Evolutionary conservation across 2,888 invertebrate species (phyloP), one percentile per base, ranked within the genome.

Genomic region (Drosophila colorata): DNA sequence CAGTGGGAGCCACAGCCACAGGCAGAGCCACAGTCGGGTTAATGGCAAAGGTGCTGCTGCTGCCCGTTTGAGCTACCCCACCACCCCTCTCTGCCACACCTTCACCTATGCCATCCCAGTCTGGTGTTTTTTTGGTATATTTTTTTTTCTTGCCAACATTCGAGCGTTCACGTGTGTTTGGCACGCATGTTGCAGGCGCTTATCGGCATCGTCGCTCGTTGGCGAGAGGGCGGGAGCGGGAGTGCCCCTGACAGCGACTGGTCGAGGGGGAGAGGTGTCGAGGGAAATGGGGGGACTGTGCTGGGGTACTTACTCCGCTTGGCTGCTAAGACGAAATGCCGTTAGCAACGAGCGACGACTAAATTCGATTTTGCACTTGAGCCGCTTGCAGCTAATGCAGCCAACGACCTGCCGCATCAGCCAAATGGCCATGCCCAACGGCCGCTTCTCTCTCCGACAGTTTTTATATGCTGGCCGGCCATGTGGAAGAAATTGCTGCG

Each of bases 311-410:
- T 52, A 49, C 64, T 57, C 41, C 66, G 70, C 69, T 87, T 85
- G 83, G 84, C 80, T 86, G 66, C 65, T 64, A 72, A 72, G 86
- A 77, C 72, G 76, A 88, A 85, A 85, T 87, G 88, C 84, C 88
- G 80, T 85, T 85, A 86, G 87, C 76, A 67, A 63, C 66, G 71
- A 58, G 33, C 33, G 65, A 59, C 60, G 78, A 71, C 73, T 68
- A 86, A 85, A 85, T 88, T 85, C 85, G 85, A 85, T 85, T 85
- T 85, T 85, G 88, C 85, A 85, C 85, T 85, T 83, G 87, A 88
- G 88, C 85, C 84, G 70, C 86, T 76, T 78, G 87, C 87, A 73
- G 85, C 87, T 88, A 85, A 88, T 85, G 88, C 84, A 75, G 82
- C 65, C 66, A 72, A 64, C 87, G 72, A 74, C 78, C 78, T 80